Percentiles rank a stretch among this genome's conserved stretches.
phyloP scores from a whole-genome alignment of 2,888 invertebrate genomes.

The Galerucella nymphaeae region DNA sequence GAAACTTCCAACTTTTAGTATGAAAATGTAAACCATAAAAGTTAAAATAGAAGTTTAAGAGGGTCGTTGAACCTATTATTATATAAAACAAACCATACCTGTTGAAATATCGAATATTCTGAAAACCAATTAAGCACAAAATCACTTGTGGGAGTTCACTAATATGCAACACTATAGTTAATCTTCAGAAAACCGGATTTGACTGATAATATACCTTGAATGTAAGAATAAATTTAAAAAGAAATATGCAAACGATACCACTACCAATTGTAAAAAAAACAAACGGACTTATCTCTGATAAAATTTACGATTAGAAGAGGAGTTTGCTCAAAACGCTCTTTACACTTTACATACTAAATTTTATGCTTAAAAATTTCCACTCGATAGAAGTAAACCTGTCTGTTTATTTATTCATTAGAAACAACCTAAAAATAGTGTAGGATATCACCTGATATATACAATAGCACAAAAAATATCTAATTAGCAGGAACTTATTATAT shows the following conservation, averaged over 20 bases:
- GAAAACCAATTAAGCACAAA: neutral
- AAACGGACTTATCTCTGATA: slow-evolving; percentile 27
- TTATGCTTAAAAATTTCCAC: slow-evolving; percentile 21
- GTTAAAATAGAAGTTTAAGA: neutral
- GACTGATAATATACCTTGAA: neutral
- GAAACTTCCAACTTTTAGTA: neutral
- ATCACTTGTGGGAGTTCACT: neutral
- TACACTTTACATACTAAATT: slow-evolving; percentile 12
- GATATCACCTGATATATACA: neutral
- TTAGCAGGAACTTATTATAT: neutral
- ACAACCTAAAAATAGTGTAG: slow-evolving; percentile 23
- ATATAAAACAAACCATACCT: neutral
- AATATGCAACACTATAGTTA: neutral
- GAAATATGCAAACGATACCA: slow-evolving; percentile 7
- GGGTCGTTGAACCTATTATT: neutral
- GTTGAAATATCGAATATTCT: neutral
- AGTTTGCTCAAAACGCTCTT: slow-evolving; percentile 10
- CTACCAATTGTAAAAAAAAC: slow-evolving; percentile 18
- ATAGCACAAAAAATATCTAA: neutral
- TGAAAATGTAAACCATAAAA: neutral
- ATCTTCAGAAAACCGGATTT: neutral
- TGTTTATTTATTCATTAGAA: slow-evolving; percentile 27
- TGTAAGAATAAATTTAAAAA: neutral
- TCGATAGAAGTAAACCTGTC: neutral
- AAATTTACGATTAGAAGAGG: slow-evolving; percentile 3